Conservation (phyloP, 2,113 vertebrate genomes). For the Bostrychus sinensis region DNA sequence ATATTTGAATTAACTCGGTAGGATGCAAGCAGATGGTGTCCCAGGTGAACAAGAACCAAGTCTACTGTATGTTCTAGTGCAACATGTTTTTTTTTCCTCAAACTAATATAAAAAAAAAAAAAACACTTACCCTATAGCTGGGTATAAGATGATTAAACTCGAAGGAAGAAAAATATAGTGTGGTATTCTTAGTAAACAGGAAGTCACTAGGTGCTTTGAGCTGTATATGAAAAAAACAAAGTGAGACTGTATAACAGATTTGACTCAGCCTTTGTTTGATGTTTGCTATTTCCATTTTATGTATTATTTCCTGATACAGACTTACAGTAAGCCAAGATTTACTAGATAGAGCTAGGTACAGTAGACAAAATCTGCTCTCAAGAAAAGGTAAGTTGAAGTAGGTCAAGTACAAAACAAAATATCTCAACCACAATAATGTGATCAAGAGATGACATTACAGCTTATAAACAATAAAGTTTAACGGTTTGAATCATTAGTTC, state of each 20-base stretch:
- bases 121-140: too few relatives aligned
- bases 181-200: constrained; percentile 25
- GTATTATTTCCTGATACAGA: neutral
- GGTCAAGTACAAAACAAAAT: too few relatives aligned
- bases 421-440: too few relatives aligned
- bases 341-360: neutral
- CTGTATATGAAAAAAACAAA: neutral
- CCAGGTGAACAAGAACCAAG: constrained; percentile 22
- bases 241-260: neutral
- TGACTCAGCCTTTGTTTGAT: neutral
- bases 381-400: too few relatives aligned
- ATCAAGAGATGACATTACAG: too few relatives aligned
- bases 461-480: too few relatives aligned
- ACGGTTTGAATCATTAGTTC: too few relatives aligned
- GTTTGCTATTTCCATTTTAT: neutral
- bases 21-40: constrained; percentile 20
- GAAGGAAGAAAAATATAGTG: constrained; percentile 13
- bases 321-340: neutral
- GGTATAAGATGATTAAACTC: constrained; percentile 39
- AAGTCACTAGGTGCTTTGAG: constrained; percentile 7
- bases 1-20: constrained; percentile 10
- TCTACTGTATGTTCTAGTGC: neutral
- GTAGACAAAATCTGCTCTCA: neutral
- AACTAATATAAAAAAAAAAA: too few relatives aligned
- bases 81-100: constrained; percentile 22